phyloP scores from a whole-genome alignment of 2,113 vertebrate species.

The Cercopithecus mona region DNA sequence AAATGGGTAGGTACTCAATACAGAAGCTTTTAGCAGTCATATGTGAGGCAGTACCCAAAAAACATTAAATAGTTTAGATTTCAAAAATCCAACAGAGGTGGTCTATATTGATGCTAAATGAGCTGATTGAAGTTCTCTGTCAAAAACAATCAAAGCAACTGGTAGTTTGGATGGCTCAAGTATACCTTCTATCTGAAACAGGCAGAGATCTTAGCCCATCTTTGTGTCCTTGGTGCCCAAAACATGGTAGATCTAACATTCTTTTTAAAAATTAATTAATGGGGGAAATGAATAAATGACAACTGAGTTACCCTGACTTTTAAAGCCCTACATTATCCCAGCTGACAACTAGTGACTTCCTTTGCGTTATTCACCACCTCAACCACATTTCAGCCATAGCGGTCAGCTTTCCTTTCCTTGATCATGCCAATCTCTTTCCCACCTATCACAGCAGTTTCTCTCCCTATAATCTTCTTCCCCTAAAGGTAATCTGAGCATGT shows the following conservation, averaged over 20 bases:
- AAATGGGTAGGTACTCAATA: neutral
- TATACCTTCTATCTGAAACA: neutral
- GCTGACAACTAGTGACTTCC: neutral
- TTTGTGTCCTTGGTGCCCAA: neutral
- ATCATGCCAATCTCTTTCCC: neutral
- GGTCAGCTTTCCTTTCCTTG: neutral
- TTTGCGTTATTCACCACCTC: neutral
- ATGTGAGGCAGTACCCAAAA: neutral
- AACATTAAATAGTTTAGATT: neutral
- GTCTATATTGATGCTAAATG: neutral
- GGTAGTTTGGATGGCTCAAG: neutral
- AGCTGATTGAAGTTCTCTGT: neutral
- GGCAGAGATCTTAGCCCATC: neutral
- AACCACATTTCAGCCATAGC: neutral
- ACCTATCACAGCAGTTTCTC: neutral
- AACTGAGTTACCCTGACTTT: neutral
- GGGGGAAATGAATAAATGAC: neutral
- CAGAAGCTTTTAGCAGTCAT: neutral
- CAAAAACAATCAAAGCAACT: neutral
- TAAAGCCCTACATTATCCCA: accelerated
- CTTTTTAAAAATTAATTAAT: neutral
- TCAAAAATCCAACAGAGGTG: neutral
- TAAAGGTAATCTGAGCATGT: neutral
- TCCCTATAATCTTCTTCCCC: neutral
- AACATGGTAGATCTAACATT: neutral